These are phyloP conservation scores for Ctenodactylus gundi DNA, from an alignment of 2,113 vertebrate species.

Conservation along the genomic window DNA sequence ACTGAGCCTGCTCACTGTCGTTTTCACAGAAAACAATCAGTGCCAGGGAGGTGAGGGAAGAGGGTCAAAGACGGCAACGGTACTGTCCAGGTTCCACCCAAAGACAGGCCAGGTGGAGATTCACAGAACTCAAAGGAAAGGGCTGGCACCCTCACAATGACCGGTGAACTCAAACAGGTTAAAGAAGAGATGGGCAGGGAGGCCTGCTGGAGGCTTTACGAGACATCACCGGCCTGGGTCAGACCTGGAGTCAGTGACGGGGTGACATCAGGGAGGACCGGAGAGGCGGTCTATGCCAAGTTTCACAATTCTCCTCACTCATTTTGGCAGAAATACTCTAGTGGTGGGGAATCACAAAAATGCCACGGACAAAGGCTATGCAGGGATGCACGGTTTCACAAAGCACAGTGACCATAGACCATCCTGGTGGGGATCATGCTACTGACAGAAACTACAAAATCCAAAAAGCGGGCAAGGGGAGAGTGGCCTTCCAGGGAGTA, in stretches of 20 bases:
- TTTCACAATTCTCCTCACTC: constrained; percentile 30
- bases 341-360: constrained; percentile 58
- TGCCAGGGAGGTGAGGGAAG: not conserved
- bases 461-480: constrained; percentile 12
- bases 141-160: constrained; percentile 31
- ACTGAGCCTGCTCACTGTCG: constrained; percentile 21
- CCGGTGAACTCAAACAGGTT: not conserved
- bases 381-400: constrained; percentile 46
- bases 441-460: constrained; percentile 19
- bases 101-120: constrained; percentile 13
- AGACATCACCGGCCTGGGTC: not conserved
- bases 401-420: constrained; percentile 67
- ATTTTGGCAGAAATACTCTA: constrained; percentile 59
- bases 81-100: constrained; percentile 34
- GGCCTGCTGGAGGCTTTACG: not conserved
- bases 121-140: constrained; percentile 61
- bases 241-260: not conserved
- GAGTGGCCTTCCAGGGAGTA: not conserved
- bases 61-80: not conserved
- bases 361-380: constrained; percentile 38
- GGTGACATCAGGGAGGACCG: not conserved
- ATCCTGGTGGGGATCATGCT: constrained; percentile 40
- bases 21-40: constrained; percentile 79
- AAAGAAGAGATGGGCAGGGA: not conserved
- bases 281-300: not conserved